Conservation (phyloP, 2,888 invertebrate genomes). For the Ceramica pisi region DNA sequence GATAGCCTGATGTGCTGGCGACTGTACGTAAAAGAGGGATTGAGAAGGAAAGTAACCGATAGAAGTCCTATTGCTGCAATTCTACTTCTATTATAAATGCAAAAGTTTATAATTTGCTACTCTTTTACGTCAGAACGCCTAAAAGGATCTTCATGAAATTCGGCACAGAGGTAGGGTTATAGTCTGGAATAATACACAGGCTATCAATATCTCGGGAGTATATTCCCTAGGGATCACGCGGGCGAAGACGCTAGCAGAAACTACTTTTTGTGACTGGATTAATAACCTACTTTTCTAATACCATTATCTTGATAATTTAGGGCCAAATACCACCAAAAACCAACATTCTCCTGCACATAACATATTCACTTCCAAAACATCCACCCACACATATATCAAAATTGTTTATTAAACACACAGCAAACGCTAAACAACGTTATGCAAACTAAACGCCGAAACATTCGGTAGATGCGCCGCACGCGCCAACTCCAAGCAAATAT, state of each 20-base stretch:
- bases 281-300: background rate
- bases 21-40: too few relatives aligned
- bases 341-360: background rate
- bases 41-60: background rate
- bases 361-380: background rate
- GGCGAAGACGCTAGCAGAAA: too few relatives aligned
- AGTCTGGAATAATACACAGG: too few relatives aligned
- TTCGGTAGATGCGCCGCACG: slow-evolving; percentile 41
- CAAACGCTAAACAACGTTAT: slow-evolving; percentile 25
- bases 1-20: too few relatives aligned
- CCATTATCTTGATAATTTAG: background rate
- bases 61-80: background rate
- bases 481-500: slow-evolving; percentile 50
- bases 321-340: background rate
- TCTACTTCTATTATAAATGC: too few relatives aligned
- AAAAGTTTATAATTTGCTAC: too few relatives aligned
- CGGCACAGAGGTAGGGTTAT: too few relatives aligned
- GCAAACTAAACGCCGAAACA: slow-evolving; percentile 51
- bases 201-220: too few relatives aligned
- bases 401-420: slow-evolving; percentile 41
- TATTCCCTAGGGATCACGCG: too few relatives aligned
- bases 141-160: too few relatives aligned
- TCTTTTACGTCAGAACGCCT: too few relatives aligned
- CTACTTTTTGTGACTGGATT: background rate
- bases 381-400: background rate